phyloP scores from a whole-genome alignment of 2,888 invertebrate species.

The Andrena fulva region DNA sequence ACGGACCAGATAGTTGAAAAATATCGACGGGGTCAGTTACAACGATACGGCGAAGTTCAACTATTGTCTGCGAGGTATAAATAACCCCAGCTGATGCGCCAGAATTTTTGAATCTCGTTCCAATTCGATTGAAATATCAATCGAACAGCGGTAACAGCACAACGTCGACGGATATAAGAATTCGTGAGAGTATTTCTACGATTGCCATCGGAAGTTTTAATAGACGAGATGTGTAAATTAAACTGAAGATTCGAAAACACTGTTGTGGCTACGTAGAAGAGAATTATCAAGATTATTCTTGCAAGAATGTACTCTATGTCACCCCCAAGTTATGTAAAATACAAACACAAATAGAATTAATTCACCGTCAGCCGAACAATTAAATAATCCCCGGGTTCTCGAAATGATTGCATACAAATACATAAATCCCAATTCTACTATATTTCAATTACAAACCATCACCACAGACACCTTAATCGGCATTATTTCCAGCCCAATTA shows the following conservation, averaged over 20 bases:
- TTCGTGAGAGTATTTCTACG: background rate
- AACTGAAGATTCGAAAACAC: background rate
- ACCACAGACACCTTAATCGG: background rate
- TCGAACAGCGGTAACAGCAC: background rate
- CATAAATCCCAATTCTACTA: too few relatives aligned
- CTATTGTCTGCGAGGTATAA: background rate
- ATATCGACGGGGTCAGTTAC: background rate
- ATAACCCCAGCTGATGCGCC: too few relatives aligned
- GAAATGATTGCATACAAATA: too few relatives aligned
- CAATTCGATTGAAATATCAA: background rate
- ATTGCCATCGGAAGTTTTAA: background rate
- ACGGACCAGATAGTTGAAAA: background rate
- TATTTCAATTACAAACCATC: too few relatives aligned
- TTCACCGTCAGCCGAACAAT: too few relatives aligned
- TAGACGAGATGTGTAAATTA: background rate
- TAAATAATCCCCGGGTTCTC: too few relatives aligned
- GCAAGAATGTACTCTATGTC: too few relatives aligned
- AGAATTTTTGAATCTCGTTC: too few relatives aligned
- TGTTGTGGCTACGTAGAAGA: background rate
- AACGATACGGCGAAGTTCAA: background rate
- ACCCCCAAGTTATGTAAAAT: too few relatives aligned
- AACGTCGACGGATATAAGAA: background rate
- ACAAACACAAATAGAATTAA: background rate
- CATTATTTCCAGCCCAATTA: background rate
- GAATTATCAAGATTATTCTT: background rate